Base-by-base conservation (phyloP, 37 sponge, comb jelly and placozoan species). In the Petrosia ficiformis region DNA sequence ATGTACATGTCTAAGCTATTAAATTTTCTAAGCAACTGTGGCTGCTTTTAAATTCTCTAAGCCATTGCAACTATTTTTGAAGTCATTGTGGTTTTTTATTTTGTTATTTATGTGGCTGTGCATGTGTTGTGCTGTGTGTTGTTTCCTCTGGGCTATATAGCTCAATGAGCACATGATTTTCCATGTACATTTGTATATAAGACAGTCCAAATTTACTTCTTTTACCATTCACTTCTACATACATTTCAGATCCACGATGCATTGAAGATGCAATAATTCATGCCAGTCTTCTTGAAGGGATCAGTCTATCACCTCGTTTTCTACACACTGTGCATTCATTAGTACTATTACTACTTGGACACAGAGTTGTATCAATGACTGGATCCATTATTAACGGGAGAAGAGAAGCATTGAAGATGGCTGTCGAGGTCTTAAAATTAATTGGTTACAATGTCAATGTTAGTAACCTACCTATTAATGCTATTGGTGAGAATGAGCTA, bases 351-450 rank as follows among this genome's bases (percentile, higher is more conserved):
- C 52, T 79, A 0, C 80, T 74, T 60, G 4, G 22, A 8, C 56
- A 74, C 54, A 37, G 56, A 3, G 3, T 82, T 2, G 67, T 77
- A n/a, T 67, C 60, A 10, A 67, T 87, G 3, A 35, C 21, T 70
- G 88, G 88, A 6, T 71, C 72, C 35, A 60, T 65, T 57, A 48
- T 70, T 29, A 33, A 52, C 43, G 88, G 88, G 19, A 87, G 80
- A 79, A 74, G 73, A 28, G 35, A 37, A 11, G 61, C 29, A 44
- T 73, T 86, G 16, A 25, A 82, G 67, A 59, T 66, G 25, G 80
- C 80, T 22, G 75, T 69, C 0, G 86, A 86, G 38, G 44, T 67
- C 29, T 37, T 86, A 32, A 80, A 73, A 39, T 48, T 8, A 5
- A 11, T 22, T 26, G 63, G 63, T 5, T 61, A 61, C n/a, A n/a